Evolutionary conservation across 53 echinoderm and acorn worm genomes (phyloP), one percentile per base, ranked within the genome.

Genomic region (Glandiceps talaboti): DNA sequence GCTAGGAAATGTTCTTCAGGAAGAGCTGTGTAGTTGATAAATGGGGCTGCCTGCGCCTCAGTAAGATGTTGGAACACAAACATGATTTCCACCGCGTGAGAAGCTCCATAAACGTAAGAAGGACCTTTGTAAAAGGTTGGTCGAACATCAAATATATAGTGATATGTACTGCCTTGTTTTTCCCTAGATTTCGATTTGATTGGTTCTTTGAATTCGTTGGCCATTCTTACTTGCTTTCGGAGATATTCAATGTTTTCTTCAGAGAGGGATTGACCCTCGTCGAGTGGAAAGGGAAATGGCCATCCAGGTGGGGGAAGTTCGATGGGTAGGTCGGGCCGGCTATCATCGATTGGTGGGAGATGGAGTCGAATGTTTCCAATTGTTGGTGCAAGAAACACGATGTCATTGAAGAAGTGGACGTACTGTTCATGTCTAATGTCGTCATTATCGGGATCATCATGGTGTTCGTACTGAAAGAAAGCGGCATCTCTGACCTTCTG

Each of bases 1-100:
- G 85, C 84, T 28, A 95, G 87, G 1, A 79, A 81, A 30, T 78
- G 75, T 85, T 95, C 95, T 45, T 95, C 92, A 28, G 78, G 73
- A 1, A 87, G 64, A 45, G 20, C 20, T 12, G 64, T 45, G 6
- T 6, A 12, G 64, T 45, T 45, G 64, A 45, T 20, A 20, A 45
- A 45, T 20, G 64, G 64, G 6, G 64, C 64, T 6, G 64, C 64
- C 6, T 45, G 64, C 64, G 20, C 20, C 20, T 45, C 64, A 45
- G 20, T 6, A 6, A 20, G 6, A 20, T 45, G 64, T 12, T 20
- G 6, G 64, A 45, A 45, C 20, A 45, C 64, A 45, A 45, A 45
- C 64, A 20, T 6, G 64, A 45, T 45, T 20, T 45, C 64, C 64
- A 45, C 20, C 6, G 64, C 64, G 64, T 45, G 64, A 20, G 6